Conservation (phyloP, 2,888 invertebrate genomes). For the Troides helena region DNA sequence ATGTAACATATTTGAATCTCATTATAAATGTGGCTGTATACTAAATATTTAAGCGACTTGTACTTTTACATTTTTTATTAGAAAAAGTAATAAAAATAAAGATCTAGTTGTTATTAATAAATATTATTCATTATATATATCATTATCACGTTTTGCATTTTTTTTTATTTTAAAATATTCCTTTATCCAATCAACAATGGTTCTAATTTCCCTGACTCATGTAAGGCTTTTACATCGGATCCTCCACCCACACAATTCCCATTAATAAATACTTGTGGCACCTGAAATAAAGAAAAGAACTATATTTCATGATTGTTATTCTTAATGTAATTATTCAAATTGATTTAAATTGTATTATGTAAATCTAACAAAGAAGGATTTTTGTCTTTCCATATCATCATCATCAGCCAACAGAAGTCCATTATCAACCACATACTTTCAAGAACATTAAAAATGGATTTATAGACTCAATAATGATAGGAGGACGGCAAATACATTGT, state of each 20-base stretch:
- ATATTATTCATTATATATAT: background rate
- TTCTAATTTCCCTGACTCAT: constrained; percentile 85
- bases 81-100: background rate
- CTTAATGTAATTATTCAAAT: too few species aligned
- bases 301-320: background rate
- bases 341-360: too few species aligned
- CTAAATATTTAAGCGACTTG: constrained; percentile 8
- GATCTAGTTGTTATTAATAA: background rate
- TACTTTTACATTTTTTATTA: constrained; percentile 13
- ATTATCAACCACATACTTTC: too few species aligned
- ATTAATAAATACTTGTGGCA: constrained; percentile 96
- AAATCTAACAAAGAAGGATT: too few species aligned
- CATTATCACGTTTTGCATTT: constrained; percentile 1
- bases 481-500: too few species aligned
- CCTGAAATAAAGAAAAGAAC: constrained; percentile 76
- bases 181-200: constrained; percentile 73
- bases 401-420: too few species aligned
- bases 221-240: constrained; percentile 89
- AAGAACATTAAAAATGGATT: too few species aligned
- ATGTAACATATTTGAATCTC: background rate
- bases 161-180: constrained; percentile 9
- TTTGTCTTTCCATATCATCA: too few species aligned
- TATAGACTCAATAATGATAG: too few species aligned
- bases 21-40: background rate
- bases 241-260: constrained; percentile 96